A percentile compares a stretch with the other conserved stretches of the same genome.
phyloP scores from a whole-genome alignment of 2,797 vertebrate genomes.

The Perodicticus potto region DNA sequence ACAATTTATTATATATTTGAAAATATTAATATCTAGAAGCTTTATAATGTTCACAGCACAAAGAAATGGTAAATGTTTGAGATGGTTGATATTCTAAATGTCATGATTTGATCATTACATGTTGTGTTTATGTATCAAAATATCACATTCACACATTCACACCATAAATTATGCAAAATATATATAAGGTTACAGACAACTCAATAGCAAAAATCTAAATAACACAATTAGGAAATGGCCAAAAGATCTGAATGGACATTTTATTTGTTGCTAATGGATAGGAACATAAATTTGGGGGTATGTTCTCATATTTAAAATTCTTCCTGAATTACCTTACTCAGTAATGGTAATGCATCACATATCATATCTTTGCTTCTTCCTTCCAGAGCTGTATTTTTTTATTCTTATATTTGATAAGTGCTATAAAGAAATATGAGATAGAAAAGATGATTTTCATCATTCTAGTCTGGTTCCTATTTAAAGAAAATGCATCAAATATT shows the following conservation, averaged over 20 bases:
- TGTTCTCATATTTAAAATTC: not conserved
- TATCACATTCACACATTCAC: too few relatives aligned
- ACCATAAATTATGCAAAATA: not conserved
- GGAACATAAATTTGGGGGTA: not conserved
- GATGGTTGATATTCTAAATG: too few relatives aligned
- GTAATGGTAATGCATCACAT: not conserved
- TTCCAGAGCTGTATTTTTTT: not conserved
- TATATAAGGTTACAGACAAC: not conserved
- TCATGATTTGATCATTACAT: too few relatives aligned
- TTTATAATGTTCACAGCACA: not conserved
- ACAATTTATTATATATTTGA: not conserved
- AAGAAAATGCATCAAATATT: not conserved
- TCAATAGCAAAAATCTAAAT: not conserved
- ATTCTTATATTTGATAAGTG: not conserved
- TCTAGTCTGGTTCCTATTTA: not conserved
- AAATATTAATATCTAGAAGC: not conserved
- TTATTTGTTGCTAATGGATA: not conserved
- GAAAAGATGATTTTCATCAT: not conserved
- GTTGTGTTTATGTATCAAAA: too few relatives aligned
- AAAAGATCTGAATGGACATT: not conserved
- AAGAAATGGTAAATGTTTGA: too few relatives aligned
- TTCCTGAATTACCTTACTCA: not conserved
- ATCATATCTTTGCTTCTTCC: not conserved
- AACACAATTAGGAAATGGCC: not conserved
- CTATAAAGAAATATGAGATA: not conserved